Percentiles rank a stretch among this genome's conserved stretches.
Evolutionary conservation across 1,140 invertebrate genomes (phyloP).

Genomic region (Anthonomus grandis): DNA sequence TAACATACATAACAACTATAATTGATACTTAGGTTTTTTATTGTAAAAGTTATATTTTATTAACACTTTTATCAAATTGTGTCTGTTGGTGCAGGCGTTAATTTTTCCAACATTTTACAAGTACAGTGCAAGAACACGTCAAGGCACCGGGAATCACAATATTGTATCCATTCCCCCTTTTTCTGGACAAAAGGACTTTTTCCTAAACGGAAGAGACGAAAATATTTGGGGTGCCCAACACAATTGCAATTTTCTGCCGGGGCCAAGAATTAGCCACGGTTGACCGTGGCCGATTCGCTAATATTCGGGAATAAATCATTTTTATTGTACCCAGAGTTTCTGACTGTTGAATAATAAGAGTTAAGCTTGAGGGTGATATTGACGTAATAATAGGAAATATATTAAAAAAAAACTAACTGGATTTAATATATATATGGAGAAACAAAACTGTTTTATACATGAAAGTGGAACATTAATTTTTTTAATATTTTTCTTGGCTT

Average conservation of each 20-base stretch:
- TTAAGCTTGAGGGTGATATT: no score
- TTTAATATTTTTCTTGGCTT: no score
- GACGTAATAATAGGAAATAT: no score
- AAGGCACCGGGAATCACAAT: conserved; percentile 26
- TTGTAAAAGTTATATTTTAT: background rate
- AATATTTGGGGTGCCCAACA: conserved; percentile 25
- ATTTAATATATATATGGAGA: no score
- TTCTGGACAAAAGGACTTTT: conserved; percentile 21
- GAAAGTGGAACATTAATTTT: no score
- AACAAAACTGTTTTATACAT: no score
- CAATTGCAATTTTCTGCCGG: conserved; percentile 24
- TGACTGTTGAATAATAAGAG: no score
- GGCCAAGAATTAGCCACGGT: conserved; percentile 22
- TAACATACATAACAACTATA: no score
- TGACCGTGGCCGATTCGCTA: conserved; percentile 25
- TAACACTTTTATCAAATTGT: background rate
- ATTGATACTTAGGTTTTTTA: no score
- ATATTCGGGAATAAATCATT: conserved; percentile 26
- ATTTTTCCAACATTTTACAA: conserved; percentile 19
- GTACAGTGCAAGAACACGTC: conserved; percentile 18
- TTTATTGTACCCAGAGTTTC: conserved; percentile 8
- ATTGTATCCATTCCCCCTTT: conserved; percentile 24
- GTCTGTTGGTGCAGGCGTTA: background rate
- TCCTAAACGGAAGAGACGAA: conserved; percentile 19
- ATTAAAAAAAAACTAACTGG: no score